Evolutionary conservation across 2,113 vertebrate species (phyloP).

Genomic region (Ptyas mucosa): DNA sequence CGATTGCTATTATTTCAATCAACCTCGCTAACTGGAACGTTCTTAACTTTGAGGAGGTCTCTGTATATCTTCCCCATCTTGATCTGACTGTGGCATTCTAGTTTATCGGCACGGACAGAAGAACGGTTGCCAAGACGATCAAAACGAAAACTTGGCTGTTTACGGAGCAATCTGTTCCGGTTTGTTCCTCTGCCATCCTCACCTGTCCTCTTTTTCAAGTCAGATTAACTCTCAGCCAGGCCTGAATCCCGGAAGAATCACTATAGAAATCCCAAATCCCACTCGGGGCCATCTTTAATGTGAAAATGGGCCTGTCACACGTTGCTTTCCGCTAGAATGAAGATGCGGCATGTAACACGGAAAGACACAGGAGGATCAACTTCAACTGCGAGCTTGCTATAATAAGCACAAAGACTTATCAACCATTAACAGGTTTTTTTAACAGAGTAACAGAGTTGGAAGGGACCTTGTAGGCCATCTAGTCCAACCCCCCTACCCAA

Average conservation of each 20-base stretch:
- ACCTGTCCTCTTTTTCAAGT: neutral
- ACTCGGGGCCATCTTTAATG: neutral
- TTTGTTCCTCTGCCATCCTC: neutral
- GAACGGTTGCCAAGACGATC: slow-evolving; percentile 7
- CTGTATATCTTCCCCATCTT: neutral
- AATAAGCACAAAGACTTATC: neutral
- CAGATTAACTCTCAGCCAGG: neutral
- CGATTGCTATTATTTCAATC: neutral
- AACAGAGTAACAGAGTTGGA: no score
- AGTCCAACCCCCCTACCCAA: no score
- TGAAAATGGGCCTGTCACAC: no score
- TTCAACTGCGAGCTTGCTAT: neutral
- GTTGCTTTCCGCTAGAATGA: neutral
- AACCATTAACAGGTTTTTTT: neutral
- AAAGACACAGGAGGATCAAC: neutral
- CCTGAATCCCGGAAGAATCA: neutral
- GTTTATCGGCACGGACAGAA: neutral
- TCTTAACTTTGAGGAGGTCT: neutral
- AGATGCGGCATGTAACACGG: neutral
- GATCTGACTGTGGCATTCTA: neutral
- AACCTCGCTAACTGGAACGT: neutral
- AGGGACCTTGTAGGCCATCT: no score
- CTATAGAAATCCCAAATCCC: neutral
- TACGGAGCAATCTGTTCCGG: neutral
- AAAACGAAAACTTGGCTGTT: neutral